Conservation (phyloP, 2,888 invertebrate genomes). For the Rotaria magnacalcarata region DNA sequence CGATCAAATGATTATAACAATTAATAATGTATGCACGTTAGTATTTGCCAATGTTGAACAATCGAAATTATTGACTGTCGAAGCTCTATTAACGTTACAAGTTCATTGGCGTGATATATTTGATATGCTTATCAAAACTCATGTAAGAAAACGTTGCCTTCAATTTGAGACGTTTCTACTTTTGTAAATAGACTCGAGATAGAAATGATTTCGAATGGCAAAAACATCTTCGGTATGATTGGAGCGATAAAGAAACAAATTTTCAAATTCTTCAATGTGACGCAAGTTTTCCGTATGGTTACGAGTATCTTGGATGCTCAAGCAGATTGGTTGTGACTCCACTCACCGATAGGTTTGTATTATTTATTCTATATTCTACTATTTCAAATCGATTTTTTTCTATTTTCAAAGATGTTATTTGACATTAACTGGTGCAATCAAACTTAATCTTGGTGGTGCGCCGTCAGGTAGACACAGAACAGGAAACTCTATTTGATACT, state of each 20-base stretch:
- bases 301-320: constrained; percentile 59
- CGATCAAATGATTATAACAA: constrained; percentile 51
- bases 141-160: constrained; percentile 48
- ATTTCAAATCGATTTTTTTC: too few relatives aligned
- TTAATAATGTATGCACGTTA: constrained; percentile 54
- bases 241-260: constrained; percentile 57
- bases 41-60: constrained; percentile 52
- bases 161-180: neutral
- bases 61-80: constrained; percentile 55
- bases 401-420: constrained; percentile 40
- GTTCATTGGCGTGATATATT: constrained; percentile 59
- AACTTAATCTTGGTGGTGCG: constrained; percentile 58
- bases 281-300: constrained; percentile 57
- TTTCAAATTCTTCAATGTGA: constrained; percentile 58
- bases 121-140: constrained; percentile 52
- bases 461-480: constrained; percentile 51
- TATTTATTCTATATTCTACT: neutral
- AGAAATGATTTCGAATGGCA: constrained; percentile 58
- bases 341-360: constrained; percentile 57
- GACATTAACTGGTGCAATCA: constrained; percentile 51
- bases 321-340: constrained; percentile 58
- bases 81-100: constrained; percentile 57
- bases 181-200: constrained; percentile 44
- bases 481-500: neutral
- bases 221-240: constrained; percentile 58